Evolutionary conservation across 1,140 invertebrate genomes (phyloP), one percentile per base, ranked within the genome.

Genomic region (Periplaneta americana): DNA sequence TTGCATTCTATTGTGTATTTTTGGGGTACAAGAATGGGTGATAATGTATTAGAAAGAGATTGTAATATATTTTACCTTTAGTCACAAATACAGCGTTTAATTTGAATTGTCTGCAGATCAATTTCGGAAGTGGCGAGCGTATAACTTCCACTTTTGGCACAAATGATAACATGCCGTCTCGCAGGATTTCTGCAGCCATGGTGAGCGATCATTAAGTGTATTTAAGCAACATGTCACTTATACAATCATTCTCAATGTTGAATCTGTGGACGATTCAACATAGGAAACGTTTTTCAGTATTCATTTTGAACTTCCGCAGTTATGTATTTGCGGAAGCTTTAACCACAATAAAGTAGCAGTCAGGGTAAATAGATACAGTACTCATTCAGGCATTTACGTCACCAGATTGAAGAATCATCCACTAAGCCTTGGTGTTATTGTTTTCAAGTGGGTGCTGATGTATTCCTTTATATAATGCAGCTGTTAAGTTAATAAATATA

Each of bases 131-230:
- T 75, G 74, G n/a, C n/a, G 28, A 1, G 17, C 28, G n/a, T 75
- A 32, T 28, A 75, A 75, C n/a, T n/a, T n/a, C n/a, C n/a, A n/a
- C n/a, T n/a, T n/a, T n/a, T n/a, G 74, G 76, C 34, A 36, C 76
- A 36, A 36, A 36, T 75, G n/a, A 75, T 31, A 78, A 39, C n/a
- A n/a, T 15, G 22, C 17, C 32, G 18, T 33, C 34, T 75, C 32
- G 34, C 18, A 34, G 22, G 32, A 76, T 36, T 36, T 34, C 76
- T 78, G 76, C 76, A 78, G 76, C 76, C 76, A 78, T 78, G 76
- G 76, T 78, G 18, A 78, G 28, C 22, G 35, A 34, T 28, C 6
- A 36, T 37, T n/a, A n/a, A n/a, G 15, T 36, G 8, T 36, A 34
- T 36, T 28, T 78, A 78, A 36, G 34, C 36, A 28, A 78, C 28